Evolutionary conservation across 1,140 invertebrate species (phyloP).

Genomic region (Philotrypesis tridentata): DNA sequence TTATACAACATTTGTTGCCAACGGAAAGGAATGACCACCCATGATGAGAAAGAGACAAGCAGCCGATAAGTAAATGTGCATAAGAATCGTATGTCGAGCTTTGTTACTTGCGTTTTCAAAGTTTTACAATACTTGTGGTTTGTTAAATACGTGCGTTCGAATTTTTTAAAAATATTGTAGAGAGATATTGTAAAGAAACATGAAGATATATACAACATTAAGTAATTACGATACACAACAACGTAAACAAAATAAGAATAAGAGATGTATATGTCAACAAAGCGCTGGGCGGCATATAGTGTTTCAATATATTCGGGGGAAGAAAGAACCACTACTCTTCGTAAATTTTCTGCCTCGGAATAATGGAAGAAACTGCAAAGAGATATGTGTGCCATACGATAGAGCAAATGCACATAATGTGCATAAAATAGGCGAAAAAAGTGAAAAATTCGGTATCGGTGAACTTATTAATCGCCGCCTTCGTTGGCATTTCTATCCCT

Average conservation of each 20-base stretch:
- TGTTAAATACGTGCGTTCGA: conserved; percentile 40
- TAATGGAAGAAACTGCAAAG: neutral
- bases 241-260: conserved; percentile 13
- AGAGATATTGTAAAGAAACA: conserved; percentile 43
- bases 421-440: conserved; percentile 16
- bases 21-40: conserved; percentile 10
- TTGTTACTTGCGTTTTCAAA: conserved; percentile 44
- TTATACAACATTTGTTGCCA: neutral
- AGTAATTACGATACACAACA: neutral
- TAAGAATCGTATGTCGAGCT: conserved; percentile 18
- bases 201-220: neutral
- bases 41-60: neutral
- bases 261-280: conserved; percentile 29
- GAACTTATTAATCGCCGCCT: neutral
- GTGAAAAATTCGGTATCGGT: conserved; percentile 5
- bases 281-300: conserved; percentile 6
- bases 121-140: conserved; percentile 44
- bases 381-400: conserved; percentile 7
- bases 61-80: neutral
- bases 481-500: conserved; percentile 13
- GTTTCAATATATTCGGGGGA: conserved; percentile 19
- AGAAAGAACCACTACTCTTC: conserved; percentile 1
- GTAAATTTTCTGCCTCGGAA: conserved; percentile 2
- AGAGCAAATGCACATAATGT: conserved; percentile 11
- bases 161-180: conserved; percentile 46